Conservation (phyloP, 2,797 vertebrate species). For the Artibeus jamaicensis region DNA sequence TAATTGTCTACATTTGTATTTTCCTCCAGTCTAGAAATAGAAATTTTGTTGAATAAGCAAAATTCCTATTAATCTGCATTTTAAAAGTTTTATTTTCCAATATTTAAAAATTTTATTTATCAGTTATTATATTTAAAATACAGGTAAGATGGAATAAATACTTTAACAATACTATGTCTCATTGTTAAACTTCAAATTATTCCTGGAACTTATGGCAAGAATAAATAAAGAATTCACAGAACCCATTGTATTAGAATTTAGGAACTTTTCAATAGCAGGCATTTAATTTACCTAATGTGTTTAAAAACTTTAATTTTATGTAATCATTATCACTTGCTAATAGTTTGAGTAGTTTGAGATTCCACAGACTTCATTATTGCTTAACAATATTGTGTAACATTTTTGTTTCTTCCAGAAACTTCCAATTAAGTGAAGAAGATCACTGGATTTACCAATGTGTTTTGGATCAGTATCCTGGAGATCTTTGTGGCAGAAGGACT, state of each 20-base stretch:
- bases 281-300: background rate
- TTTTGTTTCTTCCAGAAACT: constrained; percentile 83
- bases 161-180: background rate
- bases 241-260: background rate
- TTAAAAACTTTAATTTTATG: background rate
- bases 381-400: constrained; percentile 33
- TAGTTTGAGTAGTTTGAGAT: background rate
- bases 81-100: background rate
- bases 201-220: background rate
- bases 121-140: constrained; percentile 5
- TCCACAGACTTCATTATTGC: background rate
- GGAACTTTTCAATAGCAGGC: background rate
- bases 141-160: background rate
- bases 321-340: background rate
- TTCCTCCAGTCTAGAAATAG: background rate
- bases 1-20: constrained; percentile 21
- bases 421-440: constrained; percentile 88
- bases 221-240: background rate
- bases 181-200: constrained; percentile 26
- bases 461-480: constrained; percentile 86
- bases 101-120: constrained; percentile 21
- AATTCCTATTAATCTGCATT: constrained; percentile 8
- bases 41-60: constrained; percentile 25
- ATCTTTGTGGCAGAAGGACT: constrained; percentile 85
- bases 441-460: constrained; percentile 88